Base-by-base conservation (phyloP, 2,888 invertebrate genomes). In the Brachynemurus nebulosus region DNA sequence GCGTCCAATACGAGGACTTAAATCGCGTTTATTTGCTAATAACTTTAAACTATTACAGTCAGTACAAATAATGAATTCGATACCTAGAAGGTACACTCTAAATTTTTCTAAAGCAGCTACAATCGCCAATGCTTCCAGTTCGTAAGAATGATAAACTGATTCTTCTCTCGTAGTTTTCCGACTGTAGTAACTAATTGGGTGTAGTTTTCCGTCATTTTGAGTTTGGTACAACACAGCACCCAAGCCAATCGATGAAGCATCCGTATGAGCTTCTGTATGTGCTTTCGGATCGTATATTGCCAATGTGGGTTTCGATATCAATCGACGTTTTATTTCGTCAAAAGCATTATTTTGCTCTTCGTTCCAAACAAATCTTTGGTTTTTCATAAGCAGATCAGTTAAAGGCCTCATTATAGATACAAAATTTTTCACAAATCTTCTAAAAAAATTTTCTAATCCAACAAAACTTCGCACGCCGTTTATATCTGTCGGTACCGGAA, bases 361-460 rank as follows among this genome's bases (percentile, higher is more conserved):
- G 11, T 11, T 16, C n/a, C 36, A 4, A 6, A 16, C 3, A 7
- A 36, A 4, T 6, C 8, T 25, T 8, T 8, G 8, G 11, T 36
- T 12, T 16, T 4, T 36, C 36, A 4, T 36, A 11, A 3, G 3
- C 11, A 4, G 7, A 36, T 16, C 3, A 11, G 36, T 36, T 11
- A 36, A 4, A 4, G 36, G 8, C 5, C 5, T 36, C 2, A 3
- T 20, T 3, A 38, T 38, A 17, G 19, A 4, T 8, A 44, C 19
- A 46, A 53, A 56, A 36, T 47, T 34, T n/a, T 44, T 34, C 8
- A 56, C 47, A 46, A 54, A 56, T 25, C 49, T 14, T 3, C 42
- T 17, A 12, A 30, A 35, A 17, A 4, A 34, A 36, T 17, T 30
- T 12, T 16, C 35, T 21, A 43, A 18, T 17, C 17, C 25, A 11